Base-by-base conservation (phyloP, 2,797 vertebrate species). In the Cryptoblepharus egeriae region DNA sequence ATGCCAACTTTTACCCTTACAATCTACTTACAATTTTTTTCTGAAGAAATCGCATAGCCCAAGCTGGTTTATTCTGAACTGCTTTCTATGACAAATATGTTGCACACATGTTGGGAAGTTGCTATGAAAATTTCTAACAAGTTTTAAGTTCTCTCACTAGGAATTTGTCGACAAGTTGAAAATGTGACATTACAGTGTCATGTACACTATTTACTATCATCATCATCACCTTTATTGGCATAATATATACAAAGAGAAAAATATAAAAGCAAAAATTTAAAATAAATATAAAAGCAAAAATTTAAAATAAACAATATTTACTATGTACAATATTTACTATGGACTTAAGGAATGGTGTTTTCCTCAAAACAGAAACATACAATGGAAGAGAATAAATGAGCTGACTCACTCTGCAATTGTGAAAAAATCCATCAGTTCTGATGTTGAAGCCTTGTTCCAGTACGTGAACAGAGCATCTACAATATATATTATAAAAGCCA, bases 341-440 rank as follows among this genome's bases (percentile, higher is more conserved):
- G 6, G 20, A 65, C 1, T 16, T 37, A 80, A 67, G 39, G 83
- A 0, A 49, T 15, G 68, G 15, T 12, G 22, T 1, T 76, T 37
- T 79, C 58, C 32, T 83, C n/a, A 32, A 73, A 61, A 74, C 8
- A 1, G 0, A 81, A 86, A 80, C 0, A 0, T 22, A 60, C 0
- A 20, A 7, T 39, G 3, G 77, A 84, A 70, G 72, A 22, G 32
- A 87, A 70, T 82, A 81, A 45, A 26, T 88, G 76, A 84, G 73
- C 5, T 83, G 81, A 96, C 98, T 98, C 92, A 99, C 99, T 99
- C 98, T 75, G 98, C 96, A 88, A 99, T 95, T 0, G 97, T 98
- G 88, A 99, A 99, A 94, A 99, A 99, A 92, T 99, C 99, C 97
- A 97, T 99, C 30, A 99, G 95, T 79, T 99, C 98, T 63, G 97